phyloP scores from a whole-genome alignment of 2,888 invertebrate species.

The Agrilus cyanescens region DNA sequence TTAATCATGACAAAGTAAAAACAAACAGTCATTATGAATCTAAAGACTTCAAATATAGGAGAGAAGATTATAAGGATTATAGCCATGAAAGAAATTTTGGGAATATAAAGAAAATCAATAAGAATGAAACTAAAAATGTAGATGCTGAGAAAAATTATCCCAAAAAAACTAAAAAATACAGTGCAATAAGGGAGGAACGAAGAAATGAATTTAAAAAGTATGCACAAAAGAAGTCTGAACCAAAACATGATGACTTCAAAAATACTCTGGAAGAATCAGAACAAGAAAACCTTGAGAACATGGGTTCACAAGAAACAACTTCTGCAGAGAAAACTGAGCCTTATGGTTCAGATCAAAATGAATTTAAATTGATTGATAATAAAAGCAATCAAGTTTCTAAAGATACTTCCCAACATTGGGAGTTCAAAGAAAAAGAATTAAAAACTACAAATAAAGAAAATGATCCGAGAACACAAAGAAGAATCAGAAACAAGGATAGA shows the following conservation, averaged over 20 bases:
- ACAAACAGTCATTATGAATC: slow-evolving; percentile 2
- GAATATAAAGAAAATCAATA: slow-evolving; percentile 22
- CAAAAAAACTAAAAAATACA: slow-evolving; percentile 33
- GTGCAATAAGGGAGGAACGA: slow-evolving; percentile 33
- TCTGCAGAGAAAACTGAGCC: neutral
- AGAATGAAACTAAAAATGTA: slow-evolving; percentile 18
- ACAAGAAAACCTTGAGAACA: neutral
- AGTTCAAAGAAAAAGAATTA: slow-evolving; percentile 9
- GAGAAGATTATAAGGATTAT: slow-evolving; percentile 14
- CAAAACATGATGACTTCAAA: slow-evolving; percentile 3
- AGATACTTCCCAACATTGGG: neutral
- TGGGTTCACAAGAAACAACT: neutral
- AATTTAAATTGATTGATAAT: neutral
- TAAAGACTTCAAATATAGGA: slow-evolving; percentile 12
- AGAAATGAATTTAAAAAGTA: slow-evolving; percentile 30
- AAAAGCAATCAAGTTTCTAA: neutral
- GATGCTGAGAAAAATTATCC: slow-evolving; percentile 17
- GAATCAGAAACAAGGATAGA: slow-evolving; percentile 60
- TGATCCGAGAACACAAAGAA: slow-evolving; percentile 39
- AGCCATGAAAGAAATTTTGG: slow-evolving; percentile 7
- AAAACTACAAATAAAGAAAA: slow-evolving; percentile 30
- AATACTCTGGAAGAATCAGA: slow-evolving; percentile 7
- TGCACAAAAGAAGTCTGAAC: slow-evolving; percentile 23
- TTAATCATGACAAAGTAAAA: slow-evolving; percentile 12
- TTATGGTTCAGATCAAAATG: neutral